These are phyloP conservation scores for Poeciliopsis turrubarensis DNA, from an alignment of 2,113 vertebrate genomes.

Conservation along the genomic window DNA sequence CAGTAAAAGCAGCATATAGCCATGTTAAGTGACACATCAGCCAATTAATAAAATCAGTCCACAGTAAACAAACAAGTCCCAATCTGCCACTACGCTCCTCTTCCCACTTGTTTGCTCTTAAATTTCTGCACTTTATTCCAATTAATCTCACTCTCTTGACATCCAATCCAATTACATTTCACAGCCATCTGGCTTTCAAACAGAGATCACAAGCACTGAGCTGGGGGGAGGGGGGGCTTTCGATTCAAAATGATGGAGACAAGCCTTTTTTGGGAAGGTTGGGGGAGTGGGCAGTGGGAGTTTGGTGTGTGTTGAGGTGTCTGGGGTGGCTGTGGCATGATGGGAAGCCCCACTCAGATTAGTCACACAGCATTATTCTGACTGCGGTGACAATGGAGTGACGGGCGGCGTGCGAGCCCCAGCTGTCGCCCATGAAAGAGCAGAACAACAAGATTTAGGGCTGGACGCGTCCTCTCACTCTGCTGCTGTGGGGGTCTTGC, in stretches of 20 bases:
- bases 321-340: constrained; percentile 84
- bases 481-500: constrained; percentile 80
- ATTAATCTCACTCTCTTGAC: constrained; percentile 76
- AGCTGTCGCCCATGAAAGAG: constrained; percentile 95
- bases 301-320: constrained; percentile 77
- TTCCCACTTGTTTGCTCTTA: constrained; percentile 72
- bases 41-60: constrained; percentile 24
- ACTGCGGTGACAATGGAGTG: constrained; percentile 88
- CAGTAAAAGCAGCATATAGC: constrained; percentile 17
- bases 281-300: constrained; percentile 49
- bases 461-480: constrained; percentile 89
- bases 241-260: constrained; percentile 67
- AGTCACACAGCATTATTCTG: constrained; percentile 95
- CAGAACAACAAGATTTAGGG: constrained; percentile 96
- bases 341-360: constrained; percentile 92
- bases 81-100: constrained; percentile 81
- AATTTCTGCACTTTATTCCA: constrained; percentile 74
- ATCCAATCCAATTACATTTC: constrained; percentile 87
- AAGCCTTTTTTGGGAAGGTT: constrained; percentile 35
- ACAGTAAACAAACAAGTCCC: constrained; percentile 66
- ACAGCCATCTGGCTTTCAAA: constrained; percentile 87
- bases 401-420: constrained; percentile 90
- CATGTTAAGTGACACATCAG: constrained; percentile 22
- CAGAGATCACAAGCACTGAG: constrained; percentile 76
- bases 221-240: constrained; percentile 14